Evolutionary conservation across 2,888 invertebrate genomes (phyloP).

Genomic region (Digitonthophagus gazella): DNA sequence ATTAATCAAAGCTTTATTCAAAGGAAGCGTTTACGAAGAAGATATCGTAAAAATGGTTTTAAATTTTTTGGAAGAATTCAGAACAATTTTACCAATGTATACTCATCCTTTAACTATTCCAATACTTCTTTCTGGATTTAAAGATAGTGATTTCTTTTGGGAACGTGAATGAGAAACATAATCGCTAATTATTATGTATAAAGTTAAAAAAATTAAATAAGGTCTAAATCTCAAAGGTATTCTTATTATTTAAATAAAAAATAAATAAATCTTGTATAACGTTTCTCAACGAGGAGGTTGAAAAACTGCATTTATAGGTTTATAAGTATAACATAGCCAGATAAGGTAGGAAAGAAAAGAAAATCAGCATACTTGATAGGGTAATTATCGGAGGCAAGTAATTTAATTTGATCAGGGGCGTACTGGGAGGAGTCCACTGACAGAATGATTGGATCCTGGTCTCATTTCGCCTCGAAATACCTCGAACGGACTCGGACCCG

Average conservation of each 20-base stretch:
- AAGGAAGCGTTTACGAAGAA: slow-evolving; percentile 19
- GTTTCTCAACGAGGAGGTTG: too few species aligned
- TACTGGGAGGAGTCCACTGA: slow-evolving; percentile 51
- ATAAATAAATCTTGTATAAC: not conserved
- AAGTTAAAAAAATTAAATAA: too few species aligned
- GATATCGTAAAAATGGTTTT: slow-evolving; percentile 21
- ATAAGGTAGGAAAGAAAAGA: not conserved
- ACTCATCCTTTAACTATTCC: slow-evolving; percentile 28
- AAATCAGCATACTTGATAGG: slow-evolving; percentile 10
- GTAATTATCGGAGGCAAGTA: slow-evolving; percentile 46
- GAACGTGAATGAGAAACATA: too few species aligned
- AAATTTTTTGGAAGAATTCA: slow-evolving; percentile 23
- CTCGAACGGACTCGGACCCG: not conserved
- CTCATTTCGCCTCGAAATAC: slow-evolving; percentile 33
- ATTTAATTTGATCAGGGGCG: slow-evolving; percentile 54
- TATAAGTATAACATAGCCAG: not conserved
- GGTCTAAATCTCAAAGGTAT: too few species aligned
- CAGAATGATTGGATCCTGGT: slow-evolving; percentile 49
- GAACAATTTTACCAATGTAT: slow-evolving; percentile 30
- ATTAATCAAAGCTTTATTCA: not conserved
- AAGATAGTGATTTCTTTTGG: slow-evolving; percentile 13
- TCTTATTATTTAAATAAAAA: not conserved
- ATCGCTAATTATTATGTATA: too few species aligned
- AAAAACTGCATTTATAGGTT: not conserved
- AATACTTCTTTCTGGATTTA: slow-evolving; percentile 23